Conservation (phyloP, 2,113 vertebrate species). For the Gallinago jamesoni region DNA sequence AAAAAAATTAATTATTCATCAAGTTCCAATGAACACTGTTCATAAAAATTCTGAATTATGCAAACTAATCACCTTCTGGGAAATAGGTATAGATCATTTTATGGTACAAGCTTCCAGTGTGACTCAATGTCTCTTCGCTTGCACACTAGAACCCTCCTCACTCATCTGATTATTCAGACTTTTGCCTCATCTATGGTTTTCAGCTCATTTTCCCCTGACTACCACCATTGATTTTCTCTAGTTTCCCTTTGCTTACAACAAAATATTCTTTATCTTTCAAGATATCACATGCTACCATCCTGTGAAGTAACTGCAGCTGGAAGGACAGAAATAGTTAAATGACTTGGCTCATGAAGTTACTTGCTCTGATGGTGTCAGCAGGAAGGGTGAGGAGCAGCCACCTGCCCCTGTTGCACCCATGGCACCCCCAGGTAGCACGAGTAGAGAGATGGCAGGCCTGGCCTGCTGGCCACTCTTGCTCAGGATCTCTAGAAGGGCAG, state of each 20-base stretch:
- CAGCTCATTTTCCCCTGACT: background rate
- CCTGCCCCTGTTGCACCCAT: background rate
- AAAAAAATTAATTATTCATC: conserved; percentile 22
- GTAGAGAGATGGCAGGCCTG: background rate
- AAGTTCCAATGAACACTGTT: conserved; percentile 42
- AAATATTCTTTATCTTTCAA: conserved; percentile 26
- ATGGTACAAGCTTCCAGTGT: conserved; percentile 15
- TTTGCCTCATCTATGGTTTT: conserved; percentile 27
- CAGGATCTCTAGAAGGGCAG: background rate
- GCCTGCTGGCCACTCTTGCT: background rate
- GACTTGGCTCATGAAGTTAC: background rate
- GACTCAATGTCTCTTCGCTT: conserved; percentile 47
- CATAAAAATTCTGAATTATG: conserved; percentile 53
- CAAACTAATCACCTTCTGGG: conserved; percentile 65
- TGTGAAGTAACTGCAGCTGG: background rate
- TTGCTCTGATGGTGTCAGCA: background rate
- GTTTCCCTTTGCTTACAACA: conserved; percentile 16
- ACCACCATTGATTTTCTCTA: background rate
- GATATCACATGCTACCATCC: background rate
- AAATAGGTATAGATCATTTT: conserved; percentile 52
- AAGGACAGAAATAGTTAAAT: background rate
- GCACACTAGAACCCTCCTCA: background rate
- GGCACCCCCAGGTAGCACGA: fast-evolving
- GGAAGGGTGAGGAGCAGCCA: background rate
- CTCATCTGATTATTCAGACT: conserved; percentile 13